Percentiles rank a stretch among this genome's conserved stretches.
These are phyloP conservation scores for Cathartes aura DNA, from an alignment of 2,113 vertebrate species.

Conservation along the genomic window DNA sequence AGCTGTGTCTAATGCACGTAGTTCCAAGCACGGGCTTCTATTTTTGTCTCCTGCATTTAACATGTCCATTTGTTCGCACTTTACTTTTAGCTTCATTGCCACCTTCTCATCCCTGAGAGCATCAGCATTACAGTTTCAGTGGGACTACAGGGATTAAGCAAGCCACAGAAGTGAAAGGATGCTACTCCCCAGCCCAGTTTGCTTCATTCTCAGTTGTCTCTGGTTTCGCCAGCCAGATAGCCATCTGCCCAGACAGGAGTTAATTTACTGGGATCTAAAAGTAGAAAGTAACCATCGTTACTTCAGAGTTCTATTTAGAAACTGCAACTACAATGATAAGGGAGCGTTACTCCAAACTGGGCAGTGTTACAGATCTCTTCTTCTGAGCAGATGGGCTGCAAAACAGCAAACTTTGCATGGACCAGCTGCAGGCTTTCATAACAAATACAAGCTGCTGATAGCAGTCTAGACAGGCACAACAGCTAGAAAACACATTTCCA, in stretches of 20 bases:
- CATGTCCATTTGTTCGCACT: not conserved
- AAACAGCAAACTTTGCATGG: conserved; percentile 69
- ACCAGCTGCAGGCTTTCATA: conserved; percentile 72
- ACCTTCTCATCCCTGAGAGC: conserved; percentile 2
- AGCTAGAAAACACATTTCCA: conserved; percentile 44
- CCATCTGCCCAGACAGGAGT: conserved; percentile 70
- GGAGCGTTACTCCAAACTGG: conserved; percentile 52
- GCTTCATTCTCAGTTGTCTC: conserved; percentile 58
- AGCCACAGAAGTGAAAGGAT: conserved; percentile 53
- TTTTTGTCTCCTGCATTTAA: not conserved
- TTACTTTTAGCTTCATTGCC: not conserved
- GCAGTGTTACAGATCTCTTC: conserved; percentile 65
- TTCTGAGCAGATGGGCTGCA: conserved; percentile 75
- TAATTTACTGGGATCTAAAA: conserved; percentile 72
- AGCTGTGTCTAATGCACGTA: not conserved
- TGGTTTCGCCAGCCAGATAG: conserved; percentile 60
- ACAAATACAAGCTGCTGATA: conserved; percentile 46
- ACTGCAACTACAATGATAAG: conserved; percentile 58
- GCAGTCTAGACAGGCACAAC: conserved; percentile 48
- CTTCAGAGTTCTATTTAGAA: conserved; percentile 75
- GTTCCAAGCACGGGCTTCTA: not conserved
- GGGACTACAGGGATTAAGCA: conserved; percentile 17
- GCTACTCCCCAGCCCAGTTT: not conserved
- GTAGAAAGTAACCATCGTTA: conserved; percentile 72
- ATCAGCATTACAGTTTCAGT: conserved; percentile 31